Base-by-base conservation (phyloP, 1,140 invertebrate genomes). In the Atta cephalotes region DNA sequence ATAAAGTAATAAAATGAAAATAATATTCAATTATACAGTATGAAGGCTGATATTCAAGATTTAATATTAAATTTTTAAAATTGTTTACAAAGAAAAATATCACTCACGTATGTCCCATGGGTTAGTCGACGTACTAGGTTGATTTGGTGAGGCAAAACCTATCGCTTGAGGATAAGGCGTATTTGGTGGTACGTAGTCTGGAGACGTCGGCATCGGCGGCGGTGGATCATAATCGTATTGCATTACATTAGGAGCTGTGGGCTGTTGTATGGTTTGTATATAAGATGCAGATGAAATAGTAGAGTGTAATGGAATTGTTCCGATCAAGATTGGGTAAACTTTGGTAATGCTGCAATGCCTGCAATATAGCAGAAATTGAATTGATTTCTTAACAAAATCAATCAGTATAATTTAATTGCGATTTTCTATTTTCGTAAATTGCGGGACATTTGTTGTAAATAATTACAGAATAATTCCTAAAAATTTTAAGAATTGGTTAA, bases 321-420 rank as follows among this genome's bases (percentile, higher is more conserved):
- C 93, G 16, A 93, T 91, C 1, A 93, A 35, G 14, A 93, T 28
- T 2, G 89, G 90, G 21, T 92, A 93, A 28, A 0, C 63, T n/a
- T 68, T 88, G 1, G 25, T 9, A 5, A 89, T 58, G 5, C 66
- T 90, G 9, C 21, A 51, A 53, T 93, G 90, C 49, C 93, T 93
- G 35, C 2, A 58, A 58, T 21, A 10, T 63, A 16, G 4, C 14
- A 16, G 10, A 63, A 74, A 72, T 6, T 60, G 4, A 14, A 82
- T 31, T 6, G 6, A 49, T 82, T 21, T 62, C 14, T 74, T 45
- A 58, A 65, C 0, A 25, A 45, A 82, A 58, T 60, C 18, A 28
- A 58, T 56, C 10, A 81, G 49, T 58, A 9, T 53, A 39, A 25
- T 39, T 63, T 49, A 35, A 21, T 70, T 56, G 3, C 10, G 2